Percentiles rank a stretch among this genome's conserved stretches.
Conservation (phyloP, 2,888 invertebrate species). For the Ichneumon xanthorius region DNA sequence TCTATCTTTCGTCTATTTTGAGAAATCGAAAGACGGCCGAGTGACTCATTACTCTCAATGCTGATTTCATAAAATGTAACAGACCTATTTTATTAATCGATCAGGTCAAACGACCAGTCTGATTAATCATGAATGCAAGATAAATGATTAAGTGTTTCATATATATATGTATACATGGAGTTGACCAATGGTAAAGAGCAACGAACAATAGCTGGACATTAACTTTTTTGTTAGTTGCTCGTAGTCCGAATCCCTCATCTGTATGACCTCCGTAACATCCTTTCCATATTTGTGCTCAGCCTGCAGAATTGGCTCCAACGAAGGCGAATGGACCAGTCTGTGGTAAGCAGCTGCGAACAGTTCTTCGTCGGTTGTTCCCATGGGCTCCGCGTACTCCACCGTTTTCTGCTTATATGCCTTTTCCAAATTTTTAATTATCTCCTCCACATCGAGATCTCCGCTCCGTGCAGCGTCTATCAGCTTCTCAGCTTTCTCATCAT, state of each 20-base stretch:
- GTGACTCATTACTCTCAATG: background rate
- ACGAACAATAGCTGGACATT: slow-evolving; percentile 63
- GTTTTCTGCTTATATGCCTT: slow-evolving; percentile 92
- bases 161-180: background rate
- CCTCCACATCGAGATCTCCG: slow-evolving; percentile 90
- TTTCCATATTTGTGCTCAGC: slow-evolving; percentile 95
- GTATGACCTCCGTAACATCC: slow-evolving; percentile 90
- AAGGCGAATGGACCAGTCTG: slow-evolving; percentile 92
- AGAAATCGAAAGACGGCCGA: background rate
- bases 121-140: slow-evolving; percentile 19
- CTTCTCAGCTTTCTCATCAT: slow-evolving; percentile 88
- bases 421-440: slow-evolving; percentile 92
- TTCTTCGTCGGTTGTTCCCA: slow-evolving; percentile 94
- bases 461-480: slow-evolving; percentile 88
- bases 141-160: background rate
- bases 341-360: slow-evolving; percentile 95
- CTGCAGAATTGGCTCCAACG: slow-evolving; percentile 94
- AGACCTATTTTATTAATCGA: slow-evolving; percentile 5
- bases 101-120: slow-evolving; percentile 2
- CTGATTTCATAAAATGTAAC: background rate
- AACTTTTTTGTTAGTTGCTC: slow-evolving; percentile 89
- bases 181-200: background rate
- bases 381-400: slow-evolving; percentile 92
- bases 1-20: background rate
- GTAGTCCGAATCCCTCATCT: slow-evolving; percentile 91